A percentile compares a stretch with the other conserved stretches of the same genome.
Conservation (phyloP, 2,888 invertebrate genomes). For the Parthenolecanium corni region DNA sequence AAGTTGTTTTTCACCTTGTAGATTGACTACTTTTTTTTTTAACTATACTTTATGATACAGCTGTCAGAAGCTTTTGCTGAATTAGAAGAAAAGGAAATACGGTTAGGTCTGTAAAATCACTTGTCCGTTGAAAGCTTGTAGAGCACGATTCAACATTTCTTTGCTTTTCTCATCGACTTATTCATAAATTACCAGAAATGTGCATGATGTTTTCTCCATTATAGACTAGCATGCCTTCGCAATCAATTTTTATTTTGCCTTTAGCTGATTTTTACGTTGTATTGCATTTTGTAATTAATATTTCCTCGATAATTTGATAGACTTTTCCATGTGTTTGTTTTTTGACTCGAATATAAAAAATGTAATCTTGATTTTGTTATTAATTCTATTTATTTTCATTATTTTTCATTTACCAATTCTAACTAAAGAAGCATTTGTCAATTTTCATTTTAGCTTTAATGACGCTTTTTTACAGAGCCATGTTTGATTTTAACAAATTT, state of each 20-base stretch:
- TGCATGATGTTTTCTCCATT: too few species aligned
- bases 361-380: background rate
- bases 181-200: too few species aligned
- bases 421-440: background rate
- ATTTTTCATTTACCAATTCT: background rate
- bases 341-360: too few species aligned
- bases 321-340: too few species aligned
- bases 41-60: conserved; percentile 31
- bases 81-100: conserved; percentile 37
- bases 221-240: too few species aligned
- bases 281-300: background rate
- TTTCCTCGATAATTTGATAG: background rate
- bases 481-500: background rate
- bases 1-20: too few species aligned
- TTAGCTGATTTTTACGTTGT: too few species aligned
- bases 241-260: too few species aligned
- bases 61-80: conserved; percentile 37
- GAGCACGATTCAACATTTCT: background rate
- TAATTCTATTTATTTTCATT: background rate
- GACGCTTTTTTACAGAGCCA: background rate
- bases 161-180: too few species aligned
- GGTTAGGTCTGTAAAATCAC: conserved; percentile 34
- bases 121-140: conserved; percentile 4
- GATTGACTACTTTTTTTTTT: background rate
- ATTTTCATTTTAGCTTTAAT: background rate